Percentiles rank a stretch among this genome's conserved stretches.
These are phyloP conservation scores for Drosophila ustulata DNA, from an alignment of 2,888 invertebrate genomes.

Conservation along the genomic window DNA sequence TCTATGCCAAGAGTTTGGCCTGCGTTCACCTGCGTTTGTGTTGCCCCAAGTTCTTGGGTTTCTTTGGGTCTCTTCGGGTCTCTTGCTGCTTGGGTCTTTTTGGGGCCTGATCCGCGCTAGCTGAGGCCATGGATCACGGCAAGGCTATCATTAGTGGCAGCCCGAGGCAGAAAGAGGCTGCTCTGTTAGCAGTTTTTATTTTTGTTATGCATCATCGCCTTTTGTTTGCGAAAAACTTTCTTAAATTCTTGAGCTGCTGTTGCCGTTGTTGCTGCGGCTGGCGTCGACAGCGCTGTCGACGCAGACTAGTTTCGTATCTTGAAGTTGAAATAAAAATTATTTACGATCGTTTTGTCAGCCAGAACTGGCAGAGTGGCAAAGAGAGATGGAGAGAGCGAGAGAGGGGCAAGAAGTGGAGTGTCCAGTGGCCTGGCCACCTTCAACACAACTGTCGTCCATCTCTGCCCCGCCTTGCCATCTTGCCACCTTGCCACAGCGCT, in stretches of 20 bases:
- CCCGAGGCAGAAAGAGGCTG: conserved; percentile 50
- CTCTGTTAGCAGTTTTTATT: conserved; percentile 43
- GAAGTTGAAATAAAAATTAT: conserved; percentile 83
- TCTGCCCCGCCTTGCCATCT: conserved; percentile 31
- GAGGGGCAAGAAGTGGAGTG: conserved; percentile 21
- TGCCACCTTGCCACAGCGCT: conserved; percentile 47
- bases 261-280: conserved; percentile 3
- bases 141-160: conserved; percentile 77
- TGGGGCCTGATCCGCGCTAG: conserved; percentile 40
- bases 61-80: neutral
- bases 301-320: conserved; percentile 79
- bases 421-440: conserved; percentile 68
- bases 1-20: conserved; percentile 66
- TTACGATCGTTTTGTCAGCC: conserved; percentile 84
- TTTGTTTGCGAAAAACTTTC: conserved; percentile 82
- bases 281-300: conserved; percentile 53
- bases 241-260: conserved; percentile 72
- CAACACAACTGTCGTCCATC: conserved; percentile 67
- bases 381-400: conserved; percentile 8
- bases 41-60: conserved; percentile 1
- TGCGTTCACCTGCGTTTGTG: conserved; percentile 52
- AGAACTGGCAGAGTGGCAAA: conserved; percentile 63
- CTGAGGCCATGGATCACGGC: conserved; percentile 57
- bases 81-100: neutral
- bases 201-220: conserved; percentile 69